Percentiles rank a stretch among this genome's conserved stretches.
Evolutionary conservation across 2,113 vertebrate species (phyloP).

Genomic region (Anthoscopus minutus): DNA sequence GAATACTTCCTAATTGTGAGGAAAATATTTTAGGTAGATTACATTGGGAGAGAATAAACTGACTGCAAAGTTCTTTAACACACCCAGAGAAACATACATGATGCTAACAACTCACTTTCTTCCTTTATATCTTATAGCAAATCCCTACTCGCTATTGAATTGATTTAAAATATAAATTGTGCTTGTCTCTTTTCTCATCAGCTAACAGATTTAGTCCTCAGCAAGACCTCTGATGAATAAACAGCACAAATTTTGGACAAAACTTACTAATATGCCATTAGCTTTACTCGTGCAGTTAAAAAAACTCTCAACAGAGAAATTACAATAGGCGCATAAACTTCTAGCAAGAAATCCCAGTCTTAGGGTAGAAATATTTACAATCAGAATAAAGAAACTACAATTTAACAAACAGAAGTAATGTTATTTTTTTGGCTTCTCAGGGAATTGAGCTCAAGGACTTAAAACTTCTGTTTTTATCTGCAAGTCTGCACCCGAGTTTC

Average conservation of each 20-base stretch:
- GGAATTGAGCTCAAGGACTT: neutral
- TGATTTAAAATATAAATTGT: neutral
- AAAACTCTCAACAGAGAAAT: neutral
- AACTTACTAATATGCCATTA: neutral
- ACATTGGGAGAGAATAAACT: neutral
- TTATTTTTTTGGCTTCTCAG: neutral
- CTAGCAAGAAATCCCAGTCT: neutral
- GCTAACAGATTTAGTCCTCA: neutral
- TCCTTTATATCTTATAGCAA: neutral
- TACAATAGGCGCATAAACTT: neutral
- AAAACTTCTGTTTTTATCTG: neutral
- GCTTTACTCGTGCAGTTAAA: neutral
- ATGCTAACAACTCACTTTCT: neutral
- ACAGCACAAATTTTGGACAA: neutral
- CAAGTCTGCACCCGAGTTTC: neutral
- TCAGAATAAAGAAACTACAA: neutral
- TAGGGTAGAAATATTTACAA: neutral
- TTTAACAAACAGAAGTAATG: slow-evolving; percentile 18
- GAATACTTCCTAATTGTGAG: neutral
- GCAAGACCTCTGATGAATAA: neutral
- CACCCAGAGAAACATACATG: neutral
- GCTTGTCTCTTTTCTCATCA: neutral
- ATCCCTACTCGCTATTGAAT: neutral
- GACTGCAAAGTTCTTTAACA: neutral
- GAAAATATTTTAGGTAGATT: neutral